A percentile compares a stretch with the other conserved stretches of the same genome.
Evolutionary conservation across 2,888 invertebrate genomes (phyloP).

Genomic region (Hirtodrosophila alboralis): DNA sequence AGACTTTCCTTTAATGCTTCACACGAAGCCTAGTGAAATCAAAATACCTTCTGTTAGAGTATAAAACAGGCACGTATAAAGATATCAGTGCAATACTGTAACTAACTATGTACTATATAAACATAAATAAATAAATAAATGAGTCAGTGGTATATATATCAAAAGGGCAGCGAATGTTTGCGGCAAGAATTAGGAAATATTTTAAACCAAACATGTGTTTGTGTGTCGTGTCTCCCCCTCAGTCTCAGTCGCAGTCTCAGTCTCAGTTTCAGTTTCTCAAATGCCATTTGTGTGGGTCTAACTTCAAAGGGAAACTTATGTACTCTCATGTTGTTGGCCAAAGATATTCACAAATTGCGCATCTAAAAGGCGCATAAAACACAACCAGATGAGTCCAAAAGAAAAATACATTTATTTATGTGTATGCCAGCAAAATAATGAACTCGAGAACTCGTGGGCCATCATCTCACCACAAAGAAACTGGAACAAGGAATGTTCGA

Average conservation of each 20-base stretch:
- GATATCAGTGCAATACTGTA: too few species aligned
- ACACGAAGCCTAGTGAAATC: too few species aligned
- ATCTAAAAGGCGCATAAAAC: slow-evolving; percentile 44
- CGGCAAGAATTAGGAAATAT: slow-evolving; percentile 41
- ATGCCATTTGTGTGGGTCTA: slow-evolving; percentile 16
- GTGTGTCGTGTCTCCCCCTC: not conserved
- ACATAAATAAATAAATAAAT: not conserved
- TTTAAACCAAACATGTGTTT: slow-evolving; percentile 26
- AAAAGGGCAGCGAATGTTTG: slow-evolving; percentile 42
- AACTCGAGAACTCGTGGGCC: slow-evolving; percentile 30
- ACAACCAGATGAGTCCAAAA: slow-evolving; percentile 9
- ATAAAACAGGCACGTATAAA: too few species aligned
- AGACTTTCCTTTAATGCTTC: too few species aligned
- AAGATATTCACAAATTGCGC: slow-evolving; percentile 45
- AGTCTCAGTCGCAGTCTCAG: not conserved
- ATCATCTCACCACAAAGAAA: slow-evolving; percentile 4
- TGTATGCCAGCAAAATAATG: slow-evolving; percentile 46
- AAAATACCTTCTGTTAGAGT: too few species aligned
- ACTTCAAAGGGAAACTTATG: slow-evolving; percentile 55
- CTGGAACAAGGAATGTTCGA: slow-evolving; percentile 8
- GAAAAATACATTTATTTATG: slow-evolving; percentile 49
- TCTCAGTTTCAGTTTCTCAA: not conserved
- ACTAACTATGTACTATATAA: too few species aligned
- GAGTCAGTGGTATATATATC: slow-evolving; percentile 16
- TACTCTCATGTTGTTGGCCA: slow-evolving; percentile 37